Base-by-base conservation (phyloP, 2,888 invertebrate genomes). In the Frankliniella fusca region DNA sequence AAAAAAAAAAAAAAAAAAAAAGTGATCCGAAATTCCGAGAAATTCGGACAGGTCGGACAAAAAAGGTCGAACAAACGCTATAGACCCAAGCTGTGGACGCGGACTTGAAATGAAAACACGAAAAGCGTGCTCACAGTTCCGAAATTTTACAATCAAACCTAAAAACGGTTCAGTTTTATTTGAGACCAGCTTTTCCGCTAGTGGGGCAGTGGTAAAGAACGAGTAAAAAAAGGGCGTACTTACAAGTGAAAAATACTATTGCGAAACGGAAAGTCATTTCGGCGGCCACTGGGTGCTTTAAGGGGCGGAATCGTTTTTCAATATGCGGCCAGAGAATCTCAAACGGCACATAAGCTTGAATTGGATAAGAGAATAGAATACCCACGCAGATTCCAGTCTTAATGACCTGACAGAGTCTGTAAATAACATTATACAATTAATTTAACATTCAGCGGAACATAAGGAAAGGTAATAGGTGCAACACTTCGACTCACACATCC, bases 341-440 rank as follows among this genome's bases (percentile, higher is more conserved):
- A 80, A 97, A 91, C 0, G 98, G 97, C 76, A 99, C 97, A 88
- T 85, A 86, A 85, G 99, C 95, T 89, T 98, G 98, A 28, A 99
- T 91, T 0, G 97, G 94, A 88, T 97, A 99, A 0, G 97, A 94
- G 84, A 98, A 91, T 84, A 97, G 90, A 83, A 99, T 95, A 18
- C 96, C 96, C 70, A 94, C 85, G 0, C 95, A 94, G 86, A 98
- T 96, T 86, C 95, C 91, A n/a, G 93, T 87, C 87, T 95, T 94
- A 28, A 97, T 96, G 82, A 92, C 90, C 88, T 95, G 93, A 80
- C 95, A 95, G 84, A 96, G 88, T 84, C 96, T 96, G 89, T 18
- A 8, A 79, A 81, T 81, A 54, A 84, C 82, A 83, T n/a, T n/a
- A n/a, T n/a, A n/a, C n/a, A 76, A 81, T 81, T 83, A 83, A 80